Percentiles rank a stretch among this genome's conserved stretches.
Evolutionary conservation across 2,113 vertebrate genomes (phyloP).

Genomic region (Arothron firmamentum): DNA sequence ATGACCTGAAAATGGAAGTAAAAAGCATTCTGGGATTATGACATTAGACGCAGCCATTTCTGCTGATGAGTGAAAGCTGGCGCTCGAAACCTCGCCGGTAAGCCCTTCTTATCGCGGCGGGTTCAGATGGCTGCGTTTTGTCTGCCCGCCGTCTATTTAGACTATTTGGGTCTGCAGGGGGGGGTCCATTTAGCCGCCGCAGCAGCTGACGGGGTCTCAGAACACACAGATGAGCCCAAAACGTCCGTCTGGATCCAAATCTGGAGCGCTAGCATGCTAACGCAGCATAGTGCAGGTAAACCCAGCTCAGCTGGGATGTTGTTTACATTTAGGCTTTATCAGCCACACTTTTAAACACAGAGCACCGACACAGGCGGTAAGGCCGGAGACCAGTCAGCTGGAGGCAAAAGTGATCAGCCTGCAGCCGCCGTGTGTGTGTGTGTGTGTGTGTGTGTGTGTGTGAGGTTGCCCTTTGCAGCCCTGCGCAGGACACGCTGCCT

Average conservation of each 20-base stretch:
- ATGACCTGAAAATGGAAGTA: neutral
- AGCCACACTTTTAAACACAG: conserved; percentile 7
- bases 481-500: conserved; percentile 46
- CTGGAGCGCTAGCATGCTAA: conserved; percentile 18
- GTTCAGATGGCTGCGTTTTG: conserved; percentile 4
- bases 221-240: neutral
- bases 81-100: neutral
- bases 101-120: neutral
- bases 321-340: conserved; percentile 25
- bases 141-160: conserved; percentile 20
- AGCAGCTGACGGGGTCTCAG: no score
- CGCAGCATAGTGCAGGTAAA: neutral
- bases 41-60: neutral
- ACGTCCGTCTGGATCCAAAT: conserved; percentile 5
- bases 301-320: conserved; percentile 5
- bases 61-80: conserved; percentile 2
- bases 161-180: conserved; percentile 4
- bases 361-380: conserved; percentile 20
- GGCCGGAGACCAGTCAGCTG: conserved; percentile 43
- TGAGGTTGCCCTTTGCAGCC: conserved; percentile 29
- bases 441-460: conserved; percentile 22
- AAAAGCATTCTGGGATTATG: neutral
- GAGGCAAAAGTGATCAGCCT: conserved; percentile 42
- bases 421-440: conserved; percentile 34
- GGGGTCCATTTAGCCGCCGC: no score